A percentile compares a stretch with the other conserved stretches of the same genome.
phyloP scores from a whole-genome alignment of 2,797 vertebrate genomes.

The Cheirogaleus major region DNA sequence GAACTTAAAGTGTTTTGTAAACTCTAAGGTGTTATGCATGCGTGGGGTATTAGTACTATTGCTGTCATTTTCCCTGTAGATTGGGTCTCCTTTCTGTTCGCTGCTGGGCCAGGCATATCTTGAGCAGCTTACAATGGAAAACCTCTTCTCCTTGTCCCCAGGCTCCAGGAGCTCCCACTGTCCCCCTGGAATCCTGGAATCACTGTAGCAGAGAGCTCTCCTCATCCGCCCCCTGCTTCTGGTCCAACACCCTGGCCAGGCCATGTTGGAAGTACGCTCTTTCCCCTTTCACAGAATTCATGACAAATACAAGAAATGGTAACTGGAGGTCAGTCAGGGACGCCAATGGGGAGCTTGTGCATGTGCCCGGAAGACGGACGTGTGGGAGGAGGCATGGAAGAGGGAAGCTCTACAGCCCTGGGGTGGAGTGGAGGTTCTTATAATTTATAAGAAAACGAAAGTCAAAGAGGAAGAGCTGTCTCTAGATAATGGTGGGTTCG shows the following conservation, averaged over 20 bases:
- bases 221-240: background rate
- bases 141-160: background rate
- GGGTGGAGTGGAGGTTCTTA: background rate
- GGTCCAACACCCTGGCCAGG: background rate
- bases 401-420: constrained; percentile 33
- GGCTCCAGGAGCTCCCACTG: background rate
- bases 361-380: fast-evolving
- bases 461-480: constrained; percentile 19
- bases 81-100: background rate
- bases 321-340: background rate
- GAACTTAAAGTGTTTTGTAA: background rate
- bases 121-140: background rate
- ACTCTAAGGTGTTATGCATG: background rate
- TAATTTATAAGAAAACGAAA: constrained; percentile 76
- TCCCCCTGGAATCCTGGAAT: background rate
- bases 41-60: background rate
- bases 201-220: fast-evolving
- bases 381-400: background rate
- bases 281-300: constrained; percentile 23
- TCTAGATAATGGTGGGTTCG: constrained; percentile 47
- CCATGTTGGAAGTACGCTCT: background rate
- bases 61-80: background rate
- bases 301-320: background rate
- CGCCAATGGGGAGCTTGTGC: fast-evolving
- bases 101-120: background rate